phyloP scores from a whole-genome alignment of 2,113 vertebrate species.

The Peromyscus maniculatus region DNA sequence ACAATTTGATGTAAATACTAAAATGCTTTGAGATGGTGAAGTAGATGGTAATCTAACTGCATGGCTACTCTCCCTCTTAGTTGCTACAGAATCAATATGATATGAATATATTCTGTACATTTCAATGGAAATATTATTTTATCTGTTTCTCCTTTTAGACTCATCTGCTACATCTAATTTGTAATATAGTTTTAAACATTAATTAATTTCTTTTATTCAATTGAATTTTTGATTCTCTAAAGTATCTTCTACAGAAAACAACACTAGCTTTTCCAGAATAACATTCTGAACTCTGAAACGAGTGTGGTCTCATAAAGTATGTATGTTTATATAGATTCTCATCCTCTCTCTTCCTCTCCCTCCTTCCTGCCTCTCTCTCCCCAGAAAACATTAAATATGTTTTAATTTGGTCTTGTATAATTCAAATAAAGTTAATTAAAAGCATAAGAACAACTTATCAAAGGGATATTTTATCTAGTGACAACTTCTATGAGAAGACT shows the following conservation, averaged over 20 bases:
- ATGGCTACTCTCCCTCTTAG: neutral
- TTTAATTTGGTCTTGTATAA: neutral
- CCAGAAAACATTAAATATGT: neutral
- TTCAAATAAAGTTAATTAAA: neutral
- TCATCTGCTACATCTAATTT: neutral
- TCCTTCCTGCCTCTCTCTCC: neutral
- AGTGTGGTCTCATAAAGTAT: neutral
- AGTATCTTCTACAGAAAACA: neutral
- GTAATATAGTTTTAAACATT: neutral
- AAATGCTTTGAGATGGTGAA: neutral
- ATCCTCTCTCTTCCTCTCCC: rapidly evolving
- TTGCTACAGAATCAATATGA: neutral
- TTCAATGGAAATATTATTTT: neutral
- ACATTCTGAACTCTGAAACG: neutral
- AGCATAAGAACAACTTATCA: neutral
- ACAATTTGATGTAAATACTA: rapidly evolving
- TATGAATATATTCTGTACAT: neutral
- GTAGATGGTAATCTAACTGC: rapidly evolving
- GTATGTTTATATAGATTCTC: rapidly evolving
- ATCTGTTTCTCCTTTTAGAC: neutral
- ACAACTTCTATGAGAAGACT: neutral
- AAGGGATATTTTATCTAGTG: neutral
- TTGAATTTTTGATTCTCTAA: constrained; percentile 15
- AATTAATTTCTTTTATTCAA: neutral
- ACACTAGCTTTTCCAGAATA: neutral